Base-by-base conservation (phyloP, 2,797 vertebrate species). In the Chaenodraco wilsoni region DNA sequence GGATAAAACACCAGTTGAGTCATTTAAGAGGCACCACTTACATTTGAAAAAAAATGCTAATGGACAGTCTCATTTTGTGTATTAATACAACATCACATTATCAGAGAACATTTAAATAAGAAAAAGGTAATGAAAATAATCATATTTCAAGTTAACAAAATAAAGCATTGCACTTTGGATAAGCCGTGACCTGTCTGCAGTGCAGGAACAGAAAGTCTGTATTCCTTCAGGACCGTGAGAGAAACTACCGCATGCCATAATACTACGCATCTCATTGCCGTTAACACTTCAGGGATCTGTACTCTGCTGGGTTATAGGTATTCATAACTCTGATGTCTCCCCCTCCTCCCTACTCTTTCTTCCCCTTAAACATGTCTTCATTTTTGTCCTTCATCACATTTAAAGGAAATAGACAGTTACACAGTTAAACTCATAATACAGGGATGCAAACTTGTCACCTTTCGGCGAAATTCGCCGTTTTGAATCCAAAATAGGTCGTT, bases 81-180 rank as follows among this genome's bases (percentile, higher is more conserved):
- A 31, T 55, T n/a, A 54, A 74, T 49, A 58, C 49, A n/a, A n/a
- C n/a, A n/a, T n/a, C n/a, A n/a, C n/a, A n/a, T n/a, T n/a, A 41
- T 43, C 5, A 56, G 44, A 65, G 65, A 62, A 54, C 48, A 68
- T 19, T 51, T 6, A 58, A 62, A 67, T 50, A n/a, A 49, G 17
- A 55, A 40, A 57, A 67, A 72, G 50, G 2, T 2, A 12, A 56
- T 16, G 14, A 33, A 37, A 54, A 11, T 1, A 31, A 41, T 21
- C 3, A 27, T 23, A 10, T n/a, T 57, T 46, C 9, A 61, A 40
- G 15, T 2, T 10, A 37, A 44, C 2, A 44, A 50, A 66, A 49
- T 11, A 27, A 69, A 60, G 16, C 23, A 64, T 51, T 70, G 49
- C 44, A 65, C 37, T 40, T 62, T 27, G 14, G 8, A 12, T 8